Evolutionary conservation across 2,888 invertebrate genomes (phyloP), one percentile per base, ranked within the genome.

Genomic region (Lasioglossum villosulum): DNA sequence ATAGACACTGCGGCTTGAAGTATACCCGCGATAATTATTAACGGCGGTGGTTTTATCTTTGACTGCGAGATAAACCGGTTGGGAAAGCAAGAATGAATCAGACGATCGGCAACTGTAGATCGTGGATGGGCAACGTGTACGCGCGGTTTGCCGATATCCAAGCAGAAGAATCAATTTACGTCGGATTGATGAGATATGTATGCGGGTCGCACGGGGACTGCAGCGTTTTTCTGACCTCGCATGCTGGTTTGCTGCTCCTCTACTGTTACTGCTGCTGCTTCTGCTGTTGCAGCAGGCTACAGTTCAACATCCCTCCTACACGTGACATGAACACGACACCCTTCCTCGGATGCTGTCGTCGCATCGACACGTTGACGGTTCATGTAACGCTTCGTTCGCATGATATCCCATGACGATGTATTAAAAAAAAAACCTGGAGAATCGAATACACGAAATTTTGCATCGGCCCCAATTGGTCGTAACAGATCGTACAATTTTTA

Each of bases 141-240:
- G 72, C 66, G 76, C 45, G 37, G 73, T n/a, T n/a, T 66, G 30
- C 59, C 52, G 68, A 86, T 70, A 75, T 83, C 27, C 30, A 19
- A 19, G 63, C 12, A 75, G 82, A 86, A 87, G 80, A 89, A 89
- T 86, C 70, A 75, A 82, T 79, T 83, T 84, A 83, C 83, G 75
- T 63, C 78, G 80, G 74, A 78, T 83, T 86, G 87, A 86, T 72
- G 85, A 81, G 89, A 82, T 82, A 86, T 77, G 88, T 52, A 83
- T 88, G 89, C 88, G 82, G 89, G 86, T 91, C 92, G 90, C 87
- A 88, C 84, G 88, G 83, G 91, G 92, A 93, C 91, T 91, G 89
- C 88, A 78, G 78, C 79, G 84, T 88, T 91, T 87, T 86, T 85
- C 84, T 88, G 83, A 76, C 81, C 78, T 82, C 90, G 74, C 77